Conservation (phyloP, 2,888 invertebrate genomes). For the Parthenolecanium corni region DNA sequence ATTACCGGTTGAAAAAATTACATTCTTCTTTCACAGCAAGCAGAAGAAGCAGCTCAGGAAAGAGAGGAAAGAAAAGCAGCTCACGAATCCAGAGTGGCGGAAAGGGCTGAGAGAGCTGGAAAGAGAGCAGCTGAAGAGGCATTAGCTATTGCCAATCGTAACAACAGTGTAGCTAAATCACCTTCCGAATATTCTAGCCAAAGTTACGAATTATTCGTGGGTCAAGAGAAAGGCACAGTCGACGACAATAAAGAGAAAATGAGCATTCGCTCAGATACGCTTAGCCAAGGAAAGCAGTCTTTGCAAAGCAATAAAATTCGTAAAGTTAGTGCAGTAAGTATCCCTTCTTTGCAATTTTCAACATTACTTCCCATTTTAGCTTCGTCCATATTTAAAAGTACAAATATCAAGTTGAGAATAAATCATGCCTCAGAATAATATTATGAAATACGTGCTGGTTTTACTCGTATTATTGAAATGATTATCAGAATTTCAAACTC, state of each 20-base stretch:
- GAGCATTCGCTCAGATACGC: constrained; percentile 72
- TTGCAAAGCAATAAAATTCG: constrained; percentile 52
- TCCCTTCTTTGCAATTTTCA: constrained; percentile 6
- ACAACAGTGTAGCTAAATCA: constrained; percentile 42
- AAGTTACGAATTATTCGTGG: constrained; percentile 83
- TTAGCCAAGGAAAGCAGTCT: constrained; percentile 58
- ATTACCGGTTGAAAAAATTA: too few species aligned
- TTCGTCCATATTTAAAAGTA: background rate
- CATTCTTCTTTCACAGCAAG: constrained; percentile 61
- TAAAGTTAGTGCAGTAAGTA: constrained; percentile 89
- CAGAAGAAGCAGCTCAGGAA: constrained; percentile 66
- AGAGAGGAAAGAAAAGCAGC: constrained; percentile 53
- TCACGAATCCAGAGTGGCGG: constrained; percentile 39
- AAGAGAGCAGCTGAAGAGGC: constrained; percentile 37
- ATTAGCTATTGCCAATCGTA: constrained; percentile 34
- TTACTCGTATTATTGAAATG: too few species aligned
- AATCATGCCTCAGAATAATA: too few species aligned
- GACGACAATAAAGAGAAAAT: constrained; percentile 87
- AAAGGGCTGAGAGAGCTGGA: constrained; percentile 43
- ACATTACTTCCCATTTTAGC: background rate
- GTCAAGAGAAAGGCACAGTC: constrained; percentile 74
- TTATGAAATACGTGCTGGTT: too few species aligned
- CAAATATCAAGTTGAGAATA: too few species aligned
- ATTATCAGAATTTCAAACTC: too few species aligned
- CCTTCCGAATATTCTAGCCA: constrained; percentile 85